phyloP scores from a whole-genome alignment of 2,797 vertebrate genomes.

The Typhlichthys eigenmanni region DNA sequence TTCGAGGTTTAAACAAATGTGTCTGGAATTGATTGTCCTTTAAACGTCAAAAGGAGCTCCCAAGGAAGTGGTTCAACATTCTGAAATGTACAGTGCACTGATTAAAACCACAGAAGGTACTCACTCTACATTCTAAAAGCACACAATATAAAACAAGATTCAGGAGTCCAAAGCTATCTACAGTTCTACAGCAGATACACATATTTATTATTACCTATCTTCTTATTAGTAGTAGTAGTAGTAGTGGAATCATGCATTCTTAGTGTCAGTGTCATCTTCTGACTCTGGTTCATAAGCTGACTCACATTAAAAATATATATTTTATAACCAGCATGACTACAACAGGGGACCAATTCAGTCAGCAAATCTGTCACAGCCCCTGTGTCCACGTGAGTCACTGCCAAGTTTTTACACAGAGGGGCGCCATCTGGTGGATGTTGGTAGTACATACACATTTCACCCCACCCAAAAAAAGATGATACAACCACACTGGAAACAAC shows the following conservation, averaged over 20 bases:
- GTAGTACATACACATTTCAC: constrained; percentile 43
- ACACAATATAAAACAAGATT: too few species aligned
- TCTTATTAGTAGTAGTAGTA: too few species aligned
- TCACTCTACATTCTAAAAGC: too few species aligned
- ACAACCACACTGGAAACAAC: constrained; percentile 40
- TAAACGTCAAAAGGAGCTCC: constrained; percentile 50
- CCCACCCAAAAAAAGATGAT: constrained; percentile 12
- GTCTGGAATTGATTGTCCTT: constrained; percentile 55
- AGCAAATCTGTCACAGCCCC: neutral
- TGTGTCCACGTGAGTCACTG: constrained; percentile 6
- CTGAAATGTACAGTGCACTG: constrained; percentile 28
- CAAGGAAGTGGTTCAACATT: constrained; percentile 52
- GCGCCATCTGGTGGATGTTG: constrained; percentile 60
- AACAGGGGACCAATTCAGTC: too few species aligned
- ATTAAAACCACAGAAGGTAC: constrained; percentile 15
- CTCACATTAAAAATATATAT: neutral
- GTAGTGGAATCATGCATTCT: too few species aligned
- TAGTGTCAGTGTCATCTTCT: too few species aligned
- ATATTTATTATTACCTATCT: constrained; percentile 13
- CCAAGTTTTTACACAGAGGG: constrained; percentile 46
- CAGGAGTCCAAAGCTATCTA: too few species aligned
- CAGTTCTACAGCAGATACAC: too few species aligned
- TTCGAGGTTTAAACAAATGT: constrained; percentile 72
- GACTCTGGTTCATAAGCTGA: neutral
- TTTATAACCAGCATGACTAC: too few species aligned